Percentiles rank a stretch among this genome's conserved stretches.
Evolutionary conservation across 1,140 invertebrate genomes (phyloP).

Genomic region (Drosophila neocordata): DNA sequence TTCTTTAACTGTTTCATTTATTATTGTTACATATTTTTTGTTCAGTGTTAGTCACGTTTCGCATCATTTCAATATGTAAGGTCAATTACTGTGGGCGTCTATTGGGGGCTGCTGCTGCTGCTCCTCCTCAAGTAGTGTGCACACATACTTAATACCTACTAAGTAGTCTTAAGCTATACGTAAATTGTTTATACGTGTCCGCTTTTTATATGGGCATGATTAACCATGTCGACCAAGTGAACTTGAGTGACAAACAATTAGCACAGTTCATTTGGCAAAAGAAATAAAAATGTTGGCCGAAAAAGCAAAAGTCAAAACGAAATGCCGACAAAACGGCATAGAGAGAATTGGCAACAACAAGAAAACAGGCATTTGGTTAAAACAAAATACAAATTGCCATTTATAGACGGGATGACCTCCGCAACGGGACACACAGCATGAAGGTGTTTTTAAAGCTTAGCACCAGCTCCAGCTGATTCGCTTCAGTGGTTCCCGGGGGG

Average conservation of each 20-base stretch:
- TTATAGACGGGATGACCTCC: constrained; percentile 60
- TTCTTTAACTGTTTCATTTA: no score
- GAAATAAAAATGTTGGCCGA: constrained; percentile 17
- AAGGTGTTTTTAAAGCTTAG: constrained; percentile 32
- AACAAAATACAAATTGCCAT: constrained; percentile 43
- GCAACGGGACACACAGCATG: constrained; percentile 47
- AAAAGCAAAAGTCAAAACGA: constrained; percentile 5
- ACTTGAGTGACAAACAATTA: constrained; percentile 70
- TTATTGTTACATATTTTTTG: constrained; percentile 8
- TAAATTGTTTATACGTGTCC: constrained; percentile 55
- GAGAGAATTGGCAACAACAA: constrained; percentile 18
- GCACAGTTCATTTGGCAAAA: constrained; percentile 55
- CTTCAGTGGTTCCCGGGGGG: constrained; percentile 58
- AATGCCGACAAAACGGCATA: background rate
- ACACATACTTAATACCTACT: constrained; percentile 25
- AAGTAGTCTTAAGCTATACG: constrained; percentile 59
- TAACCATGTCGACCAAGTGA: constrained; percentile 56
- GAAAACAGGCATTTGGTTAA: constrained; percentile 30
- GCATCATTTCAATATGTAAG: constrained; percentile 42
- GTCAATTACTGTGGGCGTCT: constrained; percentile 62
- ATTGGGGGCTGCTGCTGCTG: constrained; percentile 22
- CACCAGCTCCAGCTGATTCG: constrained; percentile 33
- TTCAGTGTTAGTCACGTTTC: constrained; percentile 23
- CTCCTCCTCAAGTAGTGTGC: constrained; percentile 34
- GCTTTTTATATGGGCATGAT: constrained; percentile 61